phyloP scores from a whole-genome alignment of 1,140 invertebrate genomes.

The Drosophila gunungcola region DNA sequence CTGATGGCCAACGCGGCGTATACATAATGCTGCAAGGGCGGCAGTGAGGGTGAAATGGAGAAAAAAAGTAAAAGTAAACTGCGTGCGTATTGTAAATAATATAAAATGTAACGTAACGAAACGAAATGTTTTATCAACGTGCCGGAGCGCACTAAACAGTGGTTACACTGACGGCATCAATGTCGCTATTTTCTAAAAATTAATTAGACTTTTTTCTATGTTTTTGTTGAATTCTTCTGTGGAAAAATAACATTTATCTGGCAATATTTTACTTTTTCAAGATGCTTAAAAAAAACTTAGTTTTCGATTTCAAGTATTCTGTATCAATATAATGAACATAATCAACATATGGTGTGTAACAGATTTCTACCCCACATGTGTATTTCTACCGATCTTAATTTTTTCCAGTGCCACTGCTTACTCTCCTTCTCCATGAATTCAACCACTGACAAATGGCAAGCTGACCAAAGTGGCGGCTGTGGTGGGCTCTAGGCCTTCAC shows the following conservation, averaged over 20 bases:
- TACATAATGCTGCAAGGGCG: constrained; percentile 34
- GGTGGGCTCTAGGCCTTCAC: background rate
- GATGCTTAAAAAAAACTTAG: too few relatives aligned
- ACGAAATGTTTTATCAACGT: constrained; percentile 83
- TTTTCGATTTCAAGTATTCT: too few relatives aligned
- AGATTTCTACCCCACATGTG: too few relatives aligned
- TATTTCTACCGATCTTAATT: background rate
- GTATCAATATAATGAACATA: too few relatives aligned
- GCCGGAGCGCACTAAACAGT: constrained; percentile 71
- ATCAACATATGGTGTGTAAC: too few relatives aligned
- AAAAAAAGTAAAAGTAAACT: constrained; percentile 22
- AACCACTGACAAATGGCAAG: constrained; percentile 63
- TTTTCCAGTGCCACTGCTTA: background rate
- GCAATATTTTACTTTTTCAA: too few relatives aligned
- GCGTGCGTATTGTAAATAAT: constrained; percentile 72
- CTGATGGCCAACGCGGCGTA: constrained; percentile 62
- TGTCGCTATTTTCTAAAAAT: background rate
- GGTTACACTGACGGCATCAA: background rate
- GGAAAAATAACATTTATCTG: too few relatives aligned
- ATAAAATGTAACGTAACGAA: constrained; percentile 72
- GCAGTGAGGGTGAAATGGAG: constrained; percentile 21
- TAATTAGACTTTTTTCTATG: background rate
- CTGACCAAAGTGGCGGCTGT: constrained; percentile 47
- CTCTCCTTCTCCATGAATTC: background rate
- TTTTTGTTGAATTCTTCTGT: background rate